Base-by-base conservation (phyloP, 2,888 invertebrate genomes). In the Desoria tigrina region DNA sequence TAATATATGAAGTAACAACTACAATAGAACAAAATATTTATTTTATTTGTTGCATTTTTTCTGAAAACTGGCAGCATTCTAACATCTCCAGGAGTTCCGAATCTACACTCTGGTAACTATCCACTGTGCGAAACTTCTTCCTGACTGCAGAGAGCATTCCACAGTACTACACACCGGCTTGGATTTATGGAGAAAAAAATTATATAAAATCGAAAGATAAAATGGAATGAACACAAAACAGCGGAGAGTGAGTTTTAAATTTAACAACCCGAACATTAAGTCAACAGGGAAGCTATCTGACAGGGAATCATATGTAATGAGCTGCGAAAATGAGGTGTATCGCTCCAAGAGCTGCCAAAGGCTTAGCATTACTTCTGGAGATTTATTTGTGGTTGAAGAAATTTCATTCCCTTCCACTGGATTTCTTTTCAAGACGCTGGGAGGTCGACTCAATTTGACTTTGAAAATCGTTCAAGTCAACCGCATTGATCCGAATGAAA, bases 251-350 rank as follows among this genome's bases (percentile, higher is more conserved):
- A 51, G 26, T 51, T 24, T 51, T 51, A 51, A 51, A 16, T 51
- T 24, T 51, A 24, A 51, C 14, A 28, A 32, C 4, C n/a, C 26
- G 14, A n/a, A 18, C n/a, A 42, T 42, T 49, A 42, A 23, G 49
- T 45, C 58, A 58, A 42, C 58, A 45, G 58, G 58, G 58, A 45
- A 21, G 58, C 58, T 58, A 58, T 58, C 58, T 58, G 45, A 27
- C 58, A 58, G 23, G 21, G 42, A 61, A 65, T 66, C 55, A 68
- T 65, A 63, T 66, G 71, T 68, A 71, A 68, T 71, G 71, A 71
- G 71, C 68, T 68, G 71, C 68, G 71, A 71, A 71, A 71, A 71
- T 71, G 63, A 71, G 67, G 68, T 71, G 71, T 67, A 68, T 62
- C 66, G 42, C 68, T 54, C 42, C 58, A 42, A 60, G 71, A 71